Evolutionary conservation across 2,888 invertebrate genomes (phyloP).

Genomic region (Tanaodytes sp.): DNA sequence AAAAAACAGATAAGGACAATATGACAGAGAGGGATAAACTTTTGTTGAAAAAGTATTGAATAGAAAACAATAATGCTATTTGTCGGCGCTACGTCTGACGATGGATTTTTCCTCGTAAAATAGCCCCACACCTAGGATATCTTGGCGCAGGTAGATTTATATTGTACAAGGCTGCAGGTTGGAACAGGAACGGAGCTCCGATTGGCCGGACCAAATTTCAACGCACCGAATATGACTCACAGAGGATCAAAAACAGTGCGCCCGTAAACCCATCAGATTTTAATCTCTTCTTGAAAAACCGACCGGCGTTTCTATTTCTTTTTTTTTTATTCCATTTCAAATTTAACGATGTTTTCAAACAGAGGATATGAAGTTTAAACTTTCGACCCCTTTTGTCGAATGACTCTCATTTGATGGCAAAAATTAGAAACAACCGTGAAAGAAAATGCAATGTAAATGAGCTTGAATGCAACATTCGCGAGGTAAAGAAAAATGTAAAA

Average conservation of each 20-base stretch:
- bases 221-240: conserved; percentile 34
- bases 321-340: neutral
- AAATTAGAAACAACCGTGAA: neutral
- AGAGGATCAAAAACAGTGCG: conserved; percentile 38
- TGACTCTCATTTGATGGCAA: neutral
- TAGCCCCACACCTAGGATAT: conserved; percentile 14
- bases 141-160: conserved; percentile 41
- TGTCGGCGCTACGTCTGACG: conserved; percentile 35
- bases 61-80: conserved; percentile 46
- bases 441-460: no score
- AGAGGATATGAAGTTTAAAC: no score
- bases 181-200: conserved; percentile 46
- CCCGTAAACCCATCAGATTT: conserved; percentile 33
- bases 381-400: no score
- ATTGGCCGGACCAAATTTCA: conserved; percentile 28
- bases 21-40: conserved; percentile 7
- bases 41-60: conserved; percentile 42
- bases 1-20: conserved; percentile 4
- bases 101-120: conserved; percentile 43
- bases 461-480: no score
- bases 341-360: neutral
- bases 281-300: conserved; percentile 36
- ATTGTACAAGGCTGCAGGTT: conserved; percentile 46
- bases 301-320: conserved; percentile 19
- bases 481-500: no score